These are phyloP conservation scores for Lophius americanus DNA, from an alignment of 2,797 vertebrate species.

Conservation along the genomic window DNA sequence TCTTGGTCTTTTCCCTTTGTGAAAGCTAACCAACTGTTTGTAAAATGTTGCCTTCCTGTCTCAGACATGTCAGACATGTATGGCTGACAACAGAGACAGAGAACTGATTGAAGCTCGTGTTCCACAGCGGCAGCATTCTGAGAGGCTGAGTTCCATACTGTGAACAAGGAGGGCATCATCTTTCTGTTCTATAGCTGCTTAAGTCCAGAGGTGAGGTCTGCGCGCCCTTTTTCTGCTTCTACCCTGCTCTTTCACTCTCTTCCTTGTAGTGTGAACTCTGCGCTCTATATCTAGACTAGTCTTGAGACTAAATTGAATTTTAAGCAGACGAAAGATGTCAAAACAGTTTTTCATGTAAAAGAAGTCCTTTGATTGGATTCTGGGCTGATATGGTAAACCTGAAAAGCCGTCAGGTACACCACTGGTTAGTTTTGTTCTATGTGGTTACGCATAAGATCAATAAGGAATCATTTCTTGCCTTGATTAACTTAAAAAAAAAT, in stretches of 20 bases:
- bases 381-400: too few species aligned
- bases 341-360: too few species aligned
- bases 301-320: too few species aligned
- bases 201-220: slow-evolving; percentile 7
- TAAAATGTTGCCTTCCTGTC: slow-evolving; percentile 51
- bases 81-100: slow-evolving; percentile 60
- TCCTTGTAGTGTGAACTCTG: too few species aligned
- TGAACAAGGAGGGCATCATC: slow-evolving; percentile 59
- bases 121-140: slow-evolving; percentile 66
- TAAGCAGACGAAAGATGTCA: too few species aligned
- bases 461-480: background rate
- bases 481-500: background rate
- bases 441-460: too few species aligned
- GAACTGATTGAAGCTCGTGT: slow-evolving; percentile 70
- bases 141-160: slow-evolving; percentile 60
- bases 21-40: slow-evolving; percentile 54
- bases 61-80: slow-evolving; percentile 57
- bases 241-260: too few species aligned
- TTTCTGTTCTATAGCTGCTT: slow-evolving; percentile 45
- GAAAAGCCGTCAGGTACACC: too few species aligned
- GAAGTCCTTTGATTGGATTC: too few species aligned
- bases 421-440: too few species aligned
- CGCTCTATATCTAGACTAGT: too few species aligned
- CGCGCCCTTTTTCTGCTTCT: too few species aligned
- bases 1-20: slow-evolving; percentile 7